Conservation (phyloP, 2,797 vertebrate species). For the Heterohyrax brucei region DNA sequence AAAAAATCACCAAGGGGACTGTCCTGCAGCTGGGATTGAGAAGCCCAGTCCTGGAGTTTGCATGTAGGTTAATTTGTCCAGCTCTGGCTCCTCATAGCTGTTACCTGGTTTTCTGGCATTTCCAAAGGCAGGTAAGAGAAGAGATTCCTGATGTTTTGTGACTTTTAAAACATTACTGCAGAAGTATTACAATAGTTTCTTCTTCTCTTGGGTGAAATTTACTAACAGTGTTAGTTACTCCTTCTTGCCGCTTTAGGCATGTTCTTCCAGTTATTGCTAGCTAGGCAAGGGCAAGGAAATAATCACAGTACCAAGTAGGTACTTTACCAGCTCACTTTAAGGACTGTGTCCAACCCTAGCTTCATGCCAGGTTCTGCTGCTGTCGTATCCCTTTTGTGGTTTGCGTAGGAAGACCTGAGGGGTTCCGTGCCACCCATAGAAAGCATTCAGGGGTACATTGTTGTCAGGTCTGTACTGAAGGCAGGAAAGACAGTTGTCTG, state of each 20-base stretch:
- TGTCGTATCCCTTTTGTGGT: too few species aligned
- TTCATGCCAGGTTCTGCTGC: too few species aligned
- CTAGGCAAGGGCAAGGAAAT: not conserved
- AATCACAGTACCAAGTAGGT: not conserved
- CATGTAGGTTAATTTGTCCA: rapidly evolving
- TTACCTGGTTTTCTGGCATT: not conserved
- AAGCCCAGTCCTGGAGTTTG: not conserved
- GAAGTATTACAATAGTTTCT: not conserved
- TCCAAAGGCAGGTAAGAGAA: not conserved
- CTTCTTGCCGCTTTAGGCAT: not conserved
- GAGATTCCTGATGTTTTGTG: not conserved
- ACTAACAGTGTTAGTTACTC: rapidly evolving
- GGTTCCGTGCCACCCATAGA: not conserved
- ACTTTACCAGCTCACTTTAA: too few species aligned
- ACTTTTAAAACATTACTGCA: not conserved
- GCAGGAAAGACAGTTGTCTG: not conserved
- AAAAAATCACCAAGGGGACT: rapidly evolving
- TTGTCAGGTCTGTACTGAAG: not conserved
- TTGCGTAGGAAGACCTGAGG: not conserved
- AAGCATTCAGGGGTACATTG: not conserved
- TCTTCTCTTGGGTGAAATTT: not conserved
- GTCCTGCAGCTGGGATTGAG: too few species aligned
- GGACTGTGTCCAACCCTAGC: not conserved
- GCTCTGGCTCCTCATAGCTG: not conserved
- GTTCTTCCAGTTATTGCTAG: not conserved